Percentiles rank a stretch among this genome's conserved stretches.
Conservation (phyloP, 1,140 invertebrate species). For the Heliconius melpomene region DNA sequence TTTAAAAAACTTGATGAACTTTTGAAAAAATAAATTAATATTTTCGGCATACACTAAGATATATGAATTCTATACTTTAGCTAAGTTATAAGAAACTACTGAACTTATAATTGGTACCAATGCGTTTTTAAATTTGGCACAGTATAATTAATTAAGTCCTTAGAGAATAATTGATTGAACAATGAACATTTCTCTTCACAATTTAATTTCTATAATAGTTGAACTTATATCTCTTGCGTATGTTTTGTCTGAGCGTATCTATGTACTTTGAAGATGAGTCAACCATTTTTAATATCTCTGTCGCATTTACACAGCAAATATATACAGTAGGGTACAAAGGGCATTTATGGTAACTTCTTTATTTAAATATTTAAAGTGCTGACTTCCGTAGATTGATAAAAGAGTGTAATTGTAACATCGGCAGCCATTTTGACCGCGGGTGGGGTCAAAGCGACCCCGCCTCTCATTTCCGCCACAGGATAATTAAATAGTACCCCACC, state of each 20-base stretch:
- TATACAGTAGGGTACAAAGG: constrained; percentile 40
- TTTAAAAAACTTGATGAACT: too few relatives aligned
- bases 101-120: too few relatives aligned
- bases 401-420: constrained; percentile 68
- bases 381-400: constrained; percentile 64
- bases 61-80: too few relatives aligned
- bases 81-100: too few relatives aligned
- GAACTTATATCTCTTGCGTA: not conserved
- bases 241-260: not conserved
- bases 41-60: too few relatives aligned
- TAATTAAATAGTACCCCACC: constrained; percentile 79
- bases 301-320: constrained; percentile 27
- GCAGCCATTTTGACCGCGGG: constrained; percentile 77
- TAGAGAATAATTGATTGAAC: too few relatives aligned
- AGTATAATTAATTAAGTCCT: too few relatives aligned
- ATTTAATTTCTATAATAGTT: too few relatives aligned
- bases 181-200: too few relatives aligned
- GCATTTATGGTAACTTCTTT: constrained; percentile 51
- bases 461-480: constrained; percentile 74
- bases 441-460: constrained; percentile 76
- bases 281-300: constrained; percentile 22
- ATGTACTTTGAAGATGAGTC: not conserved
- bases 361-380: constrained; percentile 58
- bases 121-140: too few relatives aligned
- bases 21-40: too few relatives aligned